A percentile compares a stretch with the other conserved stretches of the same genome.
phyloP scores from a whole-genome alignment of 2,113 vertebrate genomes.

The Beaufortia kweichowensis region DNA sequence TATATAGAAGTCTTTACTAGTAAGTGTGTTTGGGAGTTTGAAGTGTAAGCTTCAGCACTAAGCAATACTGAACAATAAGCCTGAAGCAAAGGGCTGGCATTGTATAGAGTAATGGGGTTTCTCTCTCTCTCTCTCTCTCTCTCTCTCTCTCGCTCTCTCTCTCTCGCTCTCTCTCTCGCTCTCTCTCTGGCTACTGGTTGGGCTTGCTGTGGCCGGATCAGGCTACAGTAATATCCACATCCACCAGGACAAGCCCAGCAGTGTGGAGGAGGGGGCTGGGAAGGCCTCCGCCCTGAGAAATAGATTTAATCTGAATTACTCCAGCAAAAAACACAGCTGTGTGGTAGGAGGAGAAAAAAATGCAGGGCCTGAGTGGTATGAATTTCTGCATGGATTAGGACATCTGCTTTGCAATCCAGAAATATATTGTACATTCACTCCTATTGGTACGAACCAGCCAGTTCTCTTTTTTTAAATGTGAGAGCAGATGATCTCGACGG shows the following conservation, averaged over 20 bases:
- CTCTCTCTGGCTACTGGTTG: slow-evolving; percentile 62
- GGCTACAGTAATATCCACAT: slow-evolving; percentile 60
- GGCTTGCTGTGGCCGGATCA: slow-evolving; percentile 57
- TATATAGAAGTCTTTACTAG: neutral
- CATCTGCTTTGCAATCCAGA: slow-evolving; percentile 73
- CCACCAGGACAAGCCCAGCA: slow-evolving; percentile 69
- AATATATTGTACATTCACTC: slow-evolving; percentile 54
- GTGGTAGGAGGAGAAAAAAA: slow-evolving; percentile 64
- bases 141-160: slow-evolving; percentile 53
- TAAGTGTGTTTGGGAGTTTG: slow-evolving; percentile 54
- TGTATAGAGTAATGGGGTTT: slow-evolving; percentile 75
- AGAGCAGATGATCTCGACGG: slow-evolving; percentile 41
- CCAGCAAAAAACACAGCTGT: slow-evolving; percentile 72
- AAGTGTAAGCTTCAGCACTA: slow-evolving; percentile 65
- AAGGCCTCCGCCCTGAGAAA: slow-evolving; percentile 73
- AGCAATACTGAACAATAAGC: slow-evolving; percentile 71
- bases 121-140: slow-evolving; percentile 55
- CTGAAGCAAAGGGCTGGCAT: slow-evolving; percentile 71
- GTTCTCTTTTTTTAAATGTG: slow-evolving; percentile 36
- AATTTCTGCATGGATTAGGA: slow-evolving; percentile 78
- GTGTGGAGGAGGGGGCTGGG: slow-evolving; percentile 66
- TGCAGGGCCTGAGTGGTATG: slow-evolving; percentile 71
- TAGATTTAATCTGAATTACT: slow-evolving; percentile 79
- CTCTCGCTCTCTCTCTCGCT: slow-evolving; percentile 45
- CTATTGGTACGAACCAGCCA: slow-evolving; percentile 41